A percentile compares a stretch with the other conserved stretches of the same genome.
Conservation (phyloP, 2,113 vertebrate genomes). For the Camelus dromedarius region DNA sequence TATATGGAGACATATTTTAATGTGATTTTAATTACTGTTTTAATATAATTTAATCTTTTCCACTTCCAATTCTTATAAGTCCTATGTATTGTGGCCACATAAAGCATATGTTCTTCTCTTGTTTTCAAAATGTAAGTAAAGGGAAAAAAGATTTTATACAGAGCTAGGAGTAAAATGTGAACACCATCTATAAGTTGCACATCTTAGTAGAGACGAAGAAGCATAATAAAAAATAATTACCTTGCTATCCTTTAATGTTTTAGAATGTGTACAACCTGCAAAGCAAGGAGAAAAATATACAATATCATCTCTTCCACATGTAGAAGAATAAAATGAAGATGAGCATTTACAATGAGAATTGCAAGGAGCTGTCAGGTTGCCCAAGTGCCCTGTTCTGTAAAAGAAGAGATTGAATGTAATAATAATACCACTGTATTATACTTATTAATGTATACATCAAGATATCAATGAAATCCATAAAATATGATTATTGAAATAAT, state of each 20-base stretch:
- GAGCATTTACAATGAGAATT: slow-evolving; percentile 86
- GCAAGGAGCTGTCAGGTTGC: slow-evolving; percentile 86
- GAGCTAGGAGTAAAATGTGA: slow-evolving; percentile 12
- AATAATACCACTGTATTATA: neutral
- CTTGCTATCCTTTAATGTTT: slow-evolving; percentile 17
- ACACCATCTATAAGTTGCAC: neutral
- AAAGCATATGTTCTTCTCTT: neutral
- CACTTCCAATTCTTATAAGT: neutral
- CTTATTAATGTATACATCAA: neutral
- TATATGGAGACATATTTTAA: neutral
- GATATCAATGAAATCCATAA: slow-evolving; percentile 10
- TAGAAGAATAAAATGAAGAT: slow-evolving; percentile 79
- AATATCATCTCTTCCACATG: slow-evolving; percentile 88
- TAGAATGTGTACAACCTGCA: slow-evolving; percentile 84
- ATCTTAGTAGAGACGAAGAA: neutral
- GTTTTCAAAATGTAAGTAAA: neutral
- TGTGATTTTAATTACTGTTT: too few relatives aligned
- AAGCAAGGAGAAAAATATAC: slow-evolving; percentile 91
- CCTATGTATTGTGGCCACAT: neutral
- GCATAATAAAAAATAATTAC: slow-evolving; percentile 76
- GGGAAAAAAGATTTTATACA: neutral
- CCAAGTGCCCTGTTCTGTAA: slow-evolving; percentile 81
- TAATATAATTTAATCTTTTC: neutral
- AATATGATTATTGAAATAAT: slow-evolving; percentile 12
- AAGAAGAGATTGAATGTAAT: slow-evolving; percentile 33